Evolutionary conservation across 1,140 invertebrate genomes (phyloP).

Genomic region (Camponotus floridanus): DNA sequence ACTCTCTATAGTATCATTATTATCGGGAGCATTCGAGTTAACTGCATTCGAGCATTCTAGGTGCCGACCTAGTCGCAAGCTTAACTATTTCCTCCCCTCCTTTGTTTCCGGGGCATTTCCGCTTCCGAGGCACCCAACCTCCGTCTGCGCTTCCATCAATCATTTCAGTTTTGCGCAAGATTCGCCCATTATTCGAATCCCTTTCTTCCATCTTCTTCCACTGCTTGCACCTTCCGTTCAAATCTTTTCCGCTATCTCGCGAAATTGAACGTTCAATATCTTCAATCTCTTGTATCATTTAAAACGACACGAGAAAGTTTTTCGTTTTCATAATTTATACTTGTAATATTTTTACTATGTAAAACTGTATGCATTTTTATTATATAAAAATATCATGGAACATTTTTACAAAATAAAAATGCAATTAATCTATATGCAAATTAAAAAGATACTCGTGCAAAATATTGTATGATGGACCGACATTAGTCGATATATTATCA

Average conservation of each 20-base stretch:
- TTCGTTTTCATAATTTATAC: neutral
- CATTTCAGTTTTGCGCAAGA: slow-evolving; percentile 75
- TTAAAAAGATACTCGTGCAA: neutral
- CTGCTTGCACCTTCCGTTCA: slow-evolving; percentile 29
- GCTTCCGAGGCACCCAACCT: slow-evolving; percentile 51
- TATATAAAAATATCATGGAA: neutral
- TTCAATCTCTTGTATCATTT: slow-evolving; percentile 18
- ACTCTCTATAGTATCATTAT: slow-evolving; percentile 70
- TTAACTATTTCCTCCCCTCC: slow-evolving; percentile 69
- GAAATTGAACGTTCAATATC: slow-evolving; percentile 46
- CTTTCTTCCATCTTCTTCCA: slow-evolving; percentile 34
- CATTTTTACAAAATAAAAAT: neutral
- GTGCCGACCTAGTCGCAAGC: slow-evolving; percentile 61
- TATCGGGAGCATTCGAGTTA: slow-evolving; percentile 69
- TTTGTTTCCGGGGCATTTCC: slow-evolving; percentile 69
- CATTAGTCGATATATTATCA: neutral
- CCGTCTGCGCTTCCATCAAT: slow-evolving; percentile 69
- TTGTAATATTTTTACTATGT: neutral
- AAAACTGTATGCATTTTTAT: neutral
- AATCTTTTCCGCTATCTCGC: slow-evolving; percentile 11
- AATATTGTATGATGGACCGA: neutral
- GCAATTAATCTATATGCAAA: slow-evolving; percentile 1
- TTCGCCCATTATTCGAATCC: slow-evolving; percentile 71
- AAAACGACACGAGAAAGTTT: slow-evolving; percentile 12
- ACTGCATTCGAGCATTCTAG: slow-evolving; percentile 63